phyloP scores from a whole-genome alignment of 2,113 vertebrate species.

The Sinosuthora webbiana region DNA sequence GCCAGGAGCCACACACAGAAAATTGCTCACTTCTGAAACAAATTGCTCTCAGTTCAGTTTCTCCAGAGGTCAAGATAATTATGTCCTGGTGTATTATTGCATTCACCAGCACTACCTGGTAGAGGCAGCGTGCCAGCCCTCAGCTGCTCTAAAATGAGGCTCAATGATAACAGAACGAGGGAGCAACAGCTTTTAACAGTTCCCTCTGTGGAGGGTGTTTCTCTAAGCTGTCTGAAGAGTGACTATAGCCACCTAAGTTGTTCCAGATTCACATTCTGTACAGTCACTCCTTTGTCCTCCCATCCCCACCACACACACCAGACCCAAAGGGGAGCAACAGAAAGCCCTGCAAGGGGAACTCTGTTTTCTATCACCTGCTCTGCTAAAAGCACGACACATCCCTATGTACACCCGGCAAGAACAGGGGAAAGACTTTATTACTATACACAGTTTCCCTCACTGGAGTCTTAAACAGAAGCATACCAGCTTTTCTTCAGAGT shows the following conservation, averaged over 20 bases:
- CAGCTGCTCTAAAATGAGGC: background rate
- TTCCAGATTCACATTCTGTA: background rate
- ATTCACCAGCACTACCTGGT: background rate
- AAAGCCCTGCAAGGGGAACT: background rate
- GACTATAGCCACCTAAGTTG: background rate
- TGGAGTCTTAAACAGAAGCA: background rate
- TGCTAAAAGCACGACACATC: background rate
- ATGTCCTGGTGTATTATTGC: background rate
- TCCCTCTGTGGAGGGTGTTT: background rate
- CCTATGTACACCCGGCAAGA: background rate
- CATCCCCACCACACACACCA: background rate
- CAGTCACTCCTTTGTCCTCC: conserved; percentile 15
- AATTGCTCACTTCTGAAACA: conserved; percentile 21
- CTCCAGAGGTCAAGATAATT: background rate
- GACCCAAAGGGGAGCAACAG: background rate
- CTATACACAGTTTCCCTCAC: background rate
- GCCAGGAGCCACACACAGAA: conserved; percentile 29
- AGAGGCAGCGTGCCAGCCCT: background rate
- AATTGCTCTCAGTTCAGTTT: background rate
- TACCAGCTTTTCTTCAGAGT: background rate
- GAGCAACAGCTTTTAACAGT: background rate
- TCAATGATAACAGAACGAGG: rapidly evolving
- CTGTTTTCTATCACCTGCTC: background rate
- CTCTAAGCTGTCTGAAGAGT: background rate
- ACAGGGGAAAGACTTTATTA: background rate